Conservation (phyloP, 2,888 invertebrate genomes). For the Philhelius pedissequus region DNA sequence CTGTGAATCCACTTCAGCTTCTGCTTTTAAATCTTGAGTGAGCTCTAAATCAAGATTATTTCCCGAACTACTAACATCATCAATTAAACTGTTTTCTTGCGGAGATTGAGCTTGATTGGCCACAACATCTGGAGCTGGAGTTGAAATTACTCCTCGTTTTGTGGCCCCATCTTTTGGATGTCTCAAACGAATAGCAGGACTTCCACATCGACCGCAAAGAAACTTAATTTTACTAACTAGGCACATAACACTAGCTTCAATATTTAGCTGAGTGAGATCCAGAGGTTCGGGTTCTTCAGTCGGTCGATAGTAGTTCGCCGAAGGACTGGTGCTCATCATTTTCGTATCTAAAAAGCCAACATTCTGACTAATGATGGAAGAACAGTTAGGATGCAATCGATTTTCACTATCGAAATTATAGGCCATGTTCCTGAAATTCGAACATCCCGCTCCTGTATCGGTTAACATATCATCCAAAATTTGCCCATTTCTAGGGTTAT, state of each 20-base stretch:
- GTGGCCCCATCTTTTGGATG: constrained; percentile 77
- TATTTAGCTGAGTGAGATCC: constrained; percentile 91
- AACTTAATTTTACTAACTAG: constrained; percentile 90
- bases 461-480: background rate
- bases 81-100: background rate
- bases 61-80: constrained; percentile 2
- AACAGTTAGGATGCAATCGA: constrained; percentile 69
- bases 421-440: constrained; percentile 10
- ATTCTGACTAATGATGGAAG: constrained; percentile 70
- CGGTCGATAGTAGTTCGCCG: constrained; percentile 88
- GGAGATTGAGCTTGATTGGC: constrained; percentile 71
- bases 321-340: constrained; percentile 79
- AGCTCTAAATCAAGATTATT: constrained; percentile 71
- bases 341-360: constrained; percentile 80
- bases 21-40: constrained; percentile 44
- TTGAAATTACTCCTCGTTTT: constrained; percentile 75
- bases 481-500: constrained; percentile 2
- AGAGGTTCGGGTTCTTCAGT: constrained; percentile 91
- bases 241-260: constrained; percentile 93
- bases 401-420: constrained; percentile 64
- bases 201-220: constrained; percentile 86
- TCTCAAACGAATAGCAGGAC: constrained; percentile 85
- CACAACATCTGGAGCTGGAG: constrained; percentile 76
- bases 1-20: constrained; percentile 70
- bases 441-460: background rate